Evolutionary conservation across 2,113 vertebrate species (phyloP), one percentile per base, ranked within the genome.

Genomic region (Lethenteron camtschaticum): DNA sequence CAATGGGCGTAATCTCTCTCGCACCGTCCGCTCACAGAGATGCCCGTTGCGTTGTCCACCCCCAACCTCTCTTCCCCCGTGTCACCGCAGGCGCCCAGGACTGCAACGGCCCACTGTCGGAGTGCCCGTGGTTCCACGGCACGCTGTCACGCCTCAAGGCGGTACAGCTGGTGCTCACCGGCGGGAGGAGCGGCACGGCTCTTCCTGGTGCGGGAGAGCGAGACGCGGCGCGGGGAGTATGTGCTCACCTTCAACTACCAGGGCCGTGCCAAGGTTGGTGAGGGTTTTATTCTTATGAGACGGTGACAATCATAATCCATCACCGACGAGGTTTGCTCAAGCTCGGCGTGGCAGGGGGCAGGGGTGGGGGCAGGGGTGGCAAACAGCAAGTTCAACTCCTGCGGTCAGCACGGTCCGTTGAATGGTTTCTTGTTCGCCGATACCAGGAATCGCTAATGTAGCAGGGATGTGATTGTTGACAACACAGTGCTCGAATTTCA

Each of bases 181-280:
- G 94, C 0, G 92, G 90, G 75, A 83, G 20, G 83, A 85, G 60
- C 96, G 84, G 74, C 94, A 99, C 0, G 92, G 94, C 1, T 96
- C 68, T 99, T 99, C 7, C 89, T 99, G 78, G 91, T 99, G 73
- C 88, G 92, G 41, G 91, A 96, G 78, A 99, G 94, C 0, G 90
- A 96, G 78, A 96, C 92, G 0, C 82, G 92, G 57, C 94, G 88
- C 0, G 90, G 89, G 13, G 94, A 99, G 74, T 95, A 91, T 0
- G 94, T 99, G 68, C 86, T 99, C 73, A 99, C 94, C 74, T 99
- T 99, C 78, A 99, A 99, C 82, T 99, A 96, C 82, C 90, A 96
- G 80, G 92, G 92, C 57, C 95, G 96, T 78, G 94, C 92, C 3
- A 96, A 99, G 89, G 92, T 85, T 79, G 80, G 78, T 3, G 55